Base-by-base conservation (phyloP, 2,113 vertebrate species). In the Myodes glareolus region DNA sequence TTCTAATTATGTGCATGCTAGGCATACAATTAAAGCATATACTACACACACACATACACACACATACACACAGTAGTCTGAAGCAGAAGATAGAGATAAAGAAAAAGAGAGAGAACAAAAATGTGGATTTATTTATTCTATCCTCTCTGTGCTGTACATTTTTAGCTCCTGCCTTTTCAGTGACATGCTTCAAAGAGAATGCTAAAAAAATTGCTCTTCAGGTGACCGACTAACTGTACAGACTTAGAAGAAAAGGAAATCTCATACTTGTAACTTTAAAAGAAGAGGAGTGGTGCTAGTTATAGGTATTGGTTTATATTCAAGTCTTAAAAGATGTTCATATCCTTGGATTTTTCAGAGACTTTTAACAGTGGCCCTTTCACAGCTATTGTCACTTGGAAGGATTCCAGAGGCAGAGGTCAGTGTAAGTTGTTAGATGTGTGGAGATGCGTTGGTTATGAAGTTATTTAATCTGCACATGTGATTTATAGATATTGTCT, bases 101-200 rank as follows among this genome's bases (percentile, higher is more conserved):
- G 9, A 55, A 19, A 5, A 10, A 58, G 78, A 21, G 9, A 78
- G 27, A 33, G 12, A 50, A 47, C 29, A 33, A 29, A 78, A 78
- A 36, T 17, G 3, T n/a, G 27, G 31, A 76, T 93, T 82, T 92
- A 92, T 67, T 73, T 94, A 78, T 77, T 72, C 52, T 11, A 61
- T 81, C 9, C 1, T 39, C 85, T 96, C 2, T 63, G 17, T 50
- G 14, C 10, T 84, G 21, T 63, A 3, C 27, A 80, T 88, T 97
- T 89, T 90, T 42, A 96, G 25, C 45, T 86, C 81, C 29, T 19
- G 1, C 87, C 7, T 96, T 92, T 58, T 70, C 52, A 82, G 36
- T 16, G 7, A 80, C 55, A 95, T 52, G 19, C 27, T 92, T 94
- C 89, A 91, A 93, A 95, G 81, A 90, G 96, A 96, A 92, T 81